phyloP scores from a whole-genome alignment of 2,113 vertebrate species.

The Macquaria ambigua region DNA sequence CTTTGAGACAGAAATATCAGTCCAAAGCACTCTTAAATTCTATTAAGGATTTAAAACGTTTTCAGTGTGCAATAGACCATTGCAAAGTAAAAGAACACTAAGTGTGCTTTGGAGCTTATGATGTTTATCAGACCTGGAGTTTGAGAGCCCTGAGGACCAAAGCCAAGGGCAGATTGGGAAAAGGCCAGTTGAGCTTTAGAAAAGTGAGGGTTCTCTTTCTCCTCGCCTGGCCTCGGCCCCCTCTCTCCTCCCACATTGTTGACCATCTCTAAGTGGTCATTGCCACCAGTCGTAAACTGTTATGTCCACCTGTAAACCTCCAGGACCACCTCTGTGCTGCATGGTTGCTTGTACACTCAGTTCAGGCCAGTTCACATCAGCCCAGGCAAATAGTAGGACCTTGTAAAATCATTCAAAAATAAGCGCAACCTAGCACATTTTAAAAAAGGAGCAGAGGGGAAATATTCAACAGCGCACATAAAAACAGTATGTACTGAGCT shows the following conservation, averaged over 20 bases:
- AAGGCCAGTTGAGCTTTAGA: constrained; percentile 17
- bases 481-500: neutral
- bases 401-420: constrained; percentile 2
- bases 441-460: neutral
- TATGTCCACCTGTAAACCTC: constrained; percentile 59
- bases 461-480: neutral
- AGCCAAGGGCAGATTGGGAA: constrained; percentile 21
- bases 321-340: constrained; percentile 39
- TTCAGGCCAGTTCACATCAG: neutral
- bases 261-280: constrained; percentile 57
- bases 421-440: neutral
- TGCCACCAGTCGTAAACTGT: constrained; percentile 50
- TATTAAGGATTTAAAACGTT: constrained; percentile 6
- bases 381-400: neutral
- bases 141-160: neutral
- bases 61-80: constrained; percentile 28
- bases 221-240: neutral
- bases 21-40: constrained; percentile 4
- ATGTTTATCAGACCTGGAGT: constrained; percentile 36
- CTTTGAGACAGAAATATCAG: constrained; percentile 34
- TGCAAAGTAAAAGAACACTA: constrained; percentile 9
- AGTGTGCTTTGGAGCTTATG: constrained; percentile 16
- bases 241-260: constrained; percentile 41
- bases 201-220: constrained; percentile 34
- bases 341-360: constrained; percentile 1